Evolutionary conservation across 2,113 vertebrate genomes (phyloP).

Genomic region (Carollia perspicillata): DNA sequence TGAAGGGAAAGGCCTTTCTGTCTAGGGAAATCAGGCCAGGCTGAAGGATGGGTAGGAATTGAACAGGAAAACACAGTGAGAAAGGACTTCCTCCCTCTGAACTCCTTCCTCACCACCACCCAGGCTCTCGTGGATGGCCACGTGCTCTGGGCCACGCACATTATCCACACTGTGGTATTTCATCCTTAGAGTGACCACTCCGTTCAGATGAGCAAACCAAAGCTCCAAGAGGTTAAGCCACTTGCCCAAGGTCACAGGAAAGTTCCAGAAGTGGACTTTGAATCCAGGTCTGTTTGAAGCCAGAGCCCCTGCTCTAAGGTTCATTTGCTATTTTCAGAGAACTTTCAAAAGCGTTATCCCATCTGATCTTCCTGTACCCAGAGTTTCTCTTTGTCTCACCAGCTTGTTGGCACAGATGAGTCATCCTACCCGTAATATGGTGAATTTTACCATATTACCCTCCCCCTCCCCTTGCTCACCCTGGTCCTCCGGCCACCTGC

Average conservation of each 20-base stretch:
- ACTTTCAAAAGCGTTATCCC: background rate
- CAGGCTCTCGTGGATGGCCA: background rate
- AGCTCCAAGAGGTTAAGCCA: background rate
- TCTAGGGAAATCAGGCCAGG: background rate
- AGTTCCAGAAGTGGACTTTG: background rate
- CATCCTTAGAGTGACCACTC: background rate
- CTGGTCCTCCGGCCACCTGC: background rate
- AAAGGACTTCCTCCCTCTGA: background rate
- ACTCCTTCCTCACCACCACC: background rate
- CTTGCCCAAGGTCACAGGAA: background rate
- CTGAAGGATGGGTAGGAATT: background rate
- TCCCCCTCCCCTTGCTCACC: background rate
- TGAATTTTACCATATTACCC: background rate
- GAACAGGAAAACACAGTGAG: background rate
- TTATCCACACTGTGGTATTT: accelerated
- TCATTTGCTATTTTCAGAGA: slow-evolving; percentile 30
- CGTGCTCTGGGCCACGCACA: accelerated
- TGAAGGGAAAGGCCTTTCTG: background rate
- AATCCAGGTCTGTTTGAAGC: background rate
- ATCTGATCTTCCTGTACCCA: slow-evolving; percentile 27
- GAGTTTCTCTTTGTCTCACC: slow-evolving; percentile 67
- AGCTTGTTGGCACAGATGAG: slow-evolving; percentile 60
- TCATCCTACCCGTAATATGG: slow-evolving; percentile 21
- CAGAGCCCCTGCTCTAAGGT: background rate
- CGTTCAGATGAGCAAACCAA: background rate